Conservation (phyloP, 1,140 invertebrate species). For the Melipona quadrifasciata region DNA sequence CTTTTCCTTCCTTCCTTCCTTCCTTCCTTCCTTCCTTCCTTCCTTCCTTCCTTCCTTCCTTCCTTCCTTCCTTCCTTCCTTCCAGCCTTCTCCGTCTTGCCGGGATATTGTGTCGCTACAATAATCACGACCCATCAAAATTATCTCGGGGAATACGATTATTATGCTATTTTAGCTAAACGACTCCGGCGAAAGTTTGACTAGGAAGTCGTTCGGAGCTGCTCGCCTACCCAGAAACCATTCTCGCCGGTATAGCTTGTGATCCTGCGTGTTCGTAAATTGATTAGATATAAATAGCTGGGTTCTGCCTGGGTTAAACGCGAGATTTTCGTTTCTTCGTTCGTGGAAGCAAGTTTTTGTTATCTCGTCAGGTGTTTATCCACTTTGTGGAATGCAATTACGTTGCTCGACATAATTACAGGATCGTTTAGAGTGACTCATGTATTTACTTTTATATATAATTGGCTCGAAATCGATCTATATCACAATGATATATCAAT, state of each 20-base stretch:
- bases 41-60: neutral
- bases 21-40: neutral
- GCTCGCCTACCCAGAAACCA: neutral
- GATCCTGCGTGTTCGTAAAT: neutral
- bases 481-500: too few relatives aligned
- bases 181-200: neutral
- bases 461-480: too few relatives aligned
- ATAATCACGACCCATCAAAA: constrained; percentile 12
- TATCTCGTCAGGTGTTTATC: too few relatives aligned
- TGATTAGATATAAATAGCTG: neutral
- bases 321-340: too few relatives aligned
- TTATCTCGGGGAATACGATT: constrained; percentile 19
- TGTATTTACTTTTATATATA: too few relatives aligned
- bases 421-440: too few relatives aligned
- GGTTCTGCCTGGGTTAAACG: too few relatives aligned
- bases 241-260: too few relatives aligned
- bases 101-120: constrained; percentile 28
- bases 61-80: neutral
- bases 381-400: too few relatives aligned
- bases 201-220: neutral
- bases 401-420: too few relatives aligned
- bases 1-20: neutral
- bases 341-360: too few relatives aligned
- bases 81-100: neutral
- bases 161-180: constrained; percentile 6